These are phyloP conservation scores for Osmerus eperlanus DNA, from an alignment of 2,113 vertebrate species.

Conservation along the genomic window DNA sequence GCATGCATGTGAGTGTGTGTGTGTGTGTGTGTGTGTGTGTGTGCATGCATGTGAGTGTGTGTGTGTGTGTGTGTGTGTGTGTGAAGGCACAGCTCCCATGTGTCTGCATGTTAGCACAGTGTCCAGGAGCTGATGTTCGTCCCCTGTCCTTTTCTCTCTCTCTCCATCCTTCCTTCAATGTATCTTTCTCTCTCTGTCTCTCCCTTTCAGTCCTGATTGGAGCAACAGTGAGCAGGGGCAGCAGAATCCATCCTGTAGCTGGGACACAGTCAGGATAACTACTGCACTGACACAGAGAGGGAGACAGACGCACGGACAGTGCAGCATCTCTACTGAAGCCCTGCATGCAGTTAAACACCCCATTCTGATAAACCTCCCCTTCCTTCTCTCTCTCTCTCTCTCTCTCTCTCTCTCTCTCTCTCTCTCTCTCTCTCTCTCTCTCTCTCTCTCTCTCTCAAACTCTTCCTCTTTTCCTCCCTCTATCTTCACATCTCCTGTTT, in stretches of 20 bases:
- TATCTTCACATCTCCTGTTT: slow-evolving; percentile 23
- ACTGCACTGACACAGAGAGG: neutral
- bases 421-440: slow-evolving; percentile 22
- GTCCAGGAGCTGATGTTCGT: slow-evolving; percentile 24
- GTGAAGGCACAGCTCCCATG: too few relatives aligned
- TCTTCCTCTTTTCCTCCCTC: neutral
- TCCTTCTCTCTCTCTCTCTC: slow-evolving; percentile 14
- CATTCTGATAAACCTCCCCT: neutral
- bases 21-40: slow-evolving; percentile 13
- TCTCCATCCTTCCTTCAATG: neutral
- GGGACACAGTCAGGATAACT: neutral
- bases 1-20: slow-evolving; percentile 5
- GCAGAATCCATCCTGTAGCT: neutral
- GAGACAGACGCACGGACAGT: neutral
- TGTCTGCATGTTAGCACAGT: neutral
- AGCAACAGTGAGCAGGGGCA: slow-evolving; percentile 2
- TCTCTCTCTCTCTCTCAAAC: slow-evolving; percentile 9
- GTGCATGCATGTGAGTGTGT: slow-evolving; percentile 1
- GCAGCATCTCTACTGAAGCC: neutral
- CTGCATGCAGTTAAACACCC: neutral
- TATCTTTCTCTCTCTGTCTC: neutral
- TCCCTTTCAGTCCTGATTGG: slow-evolving; percentile 12
- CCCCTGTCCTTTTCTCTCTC: neutral
- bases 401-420: neutral
- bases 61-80: slow-evolving; percentile 7